These are phyloP conservation scores for Drosophila lini DNA, from an alignment of 1,140 invertebrate genomes.

Conservation along the genomic window DNA sequence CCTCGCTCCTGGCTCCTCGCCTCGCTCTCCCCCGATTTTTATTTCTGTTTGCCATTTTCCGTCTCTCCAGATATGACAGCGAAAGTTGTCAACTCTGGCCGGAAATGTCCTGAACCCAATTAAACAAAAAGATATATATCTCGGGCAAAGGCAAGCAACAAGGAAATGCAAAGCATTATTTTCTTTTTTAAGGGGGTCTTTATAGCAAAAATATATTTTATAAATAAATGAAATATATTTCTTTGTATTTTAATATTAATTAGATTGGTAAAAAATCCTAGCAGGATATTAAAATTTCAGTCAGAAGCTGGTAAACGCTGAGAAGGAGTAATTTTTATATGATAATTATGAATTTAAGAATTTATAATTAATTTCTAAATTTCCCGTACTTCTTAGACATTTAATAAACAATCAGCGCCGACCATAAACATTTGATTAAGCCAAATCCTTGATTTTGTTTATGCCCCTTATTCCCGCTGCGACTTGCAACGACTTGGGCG, in stretches of 20 bases:
- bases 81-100: constrained; percentile 26
- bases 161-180: background rate
- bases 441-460: constrained; percentile 1
- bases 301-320: too few species aligned
- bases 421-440: constrained; percentile 9
- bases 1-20: background rate
- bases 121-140: constrained; percentile 20
- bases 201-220: background rate
- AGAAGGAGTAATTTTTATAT: too few species aligned
- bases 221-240: background rate
- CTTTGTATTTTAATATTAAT: background rate
- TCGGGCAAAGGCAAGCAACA: background rate
- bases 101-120: constrained; percentile 40
- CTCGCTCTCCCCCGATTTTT: background rate
- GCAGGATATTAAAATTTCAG: too few species aligned
- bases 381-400: background rate
- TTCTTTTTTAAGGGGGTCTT: background rate
- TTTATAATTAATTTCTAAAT: background rate
- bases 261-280: background rate
- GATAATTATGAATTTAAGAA: too few species aligned
- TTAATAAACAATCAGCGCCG: constrained; percentile 2
- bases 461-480: constrained; percentile 4
- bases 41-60: constrained; percentile 19
- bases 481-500: constrained; percentile 1
- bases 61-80: constrained; percentile 28